phyloP scores from a whole-genome alignment of 53 echinoderm and acorn worm genomes.

The Henricia sp. region DNA sequence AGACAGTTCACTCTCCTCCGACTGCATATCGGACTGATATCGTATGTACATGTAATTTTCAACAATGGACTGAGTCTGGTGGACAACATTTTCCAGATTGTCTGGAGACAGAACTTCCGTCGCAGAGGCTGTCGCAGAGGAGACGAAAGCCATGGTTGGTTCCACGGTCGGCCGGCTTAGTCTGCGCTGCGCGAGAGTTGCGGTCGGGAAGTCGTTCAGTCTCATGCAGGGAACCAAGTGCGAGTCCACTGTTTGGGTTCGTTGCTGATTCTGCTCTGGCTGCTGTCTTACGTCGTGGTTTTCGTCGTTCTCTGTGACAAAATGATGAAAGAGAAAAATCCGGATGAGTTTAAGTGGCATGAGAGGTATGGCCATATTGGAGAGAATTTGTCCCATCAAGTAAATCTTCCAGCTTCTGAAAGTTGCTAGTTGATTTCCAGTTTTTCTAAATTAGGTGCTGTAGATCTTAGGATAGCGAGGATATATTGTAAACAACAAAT shows the following conservation, averaged over 20 bases:
- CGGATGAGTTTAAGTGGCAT: conserved; percentile 1
- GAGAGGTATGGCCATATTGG: conserved; percentile 28
- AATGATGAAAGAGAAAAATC: conserved; percentile 19
- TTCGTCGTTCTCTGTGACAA: conserved; percentile 23
- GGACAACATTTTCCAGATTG: conserved; percentile 82
- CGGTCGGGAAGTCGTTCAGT: conserved; percentile 40
- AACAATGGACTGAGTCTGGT: conserved; percentile 89
- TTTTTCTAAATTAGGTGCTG: not conserved
- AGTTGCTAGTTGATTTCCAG: not conserved
- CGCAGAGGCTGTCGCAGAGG: not conserved
- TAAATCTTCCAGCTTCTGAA: no score
- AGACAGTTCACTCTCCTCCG: conserved; percentile 74
- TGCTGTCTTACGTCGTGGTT: conserved; percentile 3
- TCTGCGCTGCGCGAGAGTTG: conserved; percentile 39
- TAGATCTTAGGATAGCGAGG: not conserved
- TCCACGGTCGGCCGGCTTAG: conserved; percentile 25
- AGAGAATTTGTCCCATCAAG: not conserved
- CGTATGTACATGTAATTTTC: conserved; percentile 89
- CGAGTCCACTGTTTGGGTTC: not conserved
- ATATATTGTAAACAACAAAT: not conserved
- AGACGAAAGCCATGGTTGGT: conserved; percentile 37
- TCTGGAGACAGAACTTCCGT: conserved; percentile 63
- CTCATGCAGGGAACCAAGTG: conserved; percentile 21
- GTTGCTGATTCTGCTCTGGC: conserved; percentile 6
- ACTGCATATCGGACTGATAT: conserved; percentile 85